Percentiles rank a stretch among this genome's conserved stretches.
Conservation (phyloP, 2,888 invertebrate species). For the Rapana venosa region DNA sequence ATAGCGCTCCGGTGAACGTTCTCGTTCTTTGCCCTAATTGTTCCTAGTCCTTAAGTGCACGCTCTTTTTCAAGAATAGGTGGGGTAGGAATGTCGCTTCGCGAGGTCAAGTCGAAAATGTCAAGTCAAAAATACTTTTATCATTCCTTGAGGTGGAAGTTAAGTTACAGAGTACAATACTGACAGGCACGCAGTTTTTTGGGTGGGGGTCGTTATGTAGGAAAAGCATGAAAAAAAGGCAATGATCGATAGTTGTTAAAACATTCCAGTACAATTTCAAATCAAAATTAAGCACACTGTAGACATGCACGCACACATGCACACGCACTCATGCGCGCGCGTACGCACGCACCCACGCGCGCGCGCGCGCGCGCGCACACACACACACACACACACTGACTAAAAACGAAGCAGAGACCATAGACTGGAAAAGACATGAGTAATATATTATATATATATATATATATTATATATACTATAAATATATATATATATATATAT, state of each 20-base stretch:
- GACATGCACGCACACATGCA: not conserved
- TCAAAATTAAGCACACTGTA: not conserved
- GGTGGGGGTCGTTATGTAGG: too few species aligned
- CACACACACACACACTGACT: not conserved
- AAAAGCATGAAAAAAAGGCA: not conserved
- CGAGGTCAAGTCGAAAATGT: too few species aligned
- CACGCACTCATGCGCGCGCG: not conserved
- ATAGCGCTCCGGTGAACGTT: too few species aligned
- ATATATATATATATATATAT: not conserved
- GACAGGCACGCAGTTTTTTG: not conserved
- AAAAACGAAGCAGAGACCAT: too few species aligned
- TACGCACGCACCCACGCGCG: not conserved
- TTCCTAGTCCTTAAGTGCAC: too few species aligned
- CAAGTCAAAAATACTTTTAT: too few species aligned
- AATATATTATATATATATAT: not conserved
- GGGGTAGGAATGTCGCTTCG: too few species aligned
- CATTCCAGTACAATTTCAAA: not conserved
- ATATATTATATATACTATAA: not conserved
- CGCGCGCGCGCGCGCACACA: not conserved
- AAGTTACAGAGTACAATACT: not conserved
- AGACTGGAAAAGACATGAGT: too few species aligned
- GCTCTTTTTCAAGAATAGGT: too few species aligned
- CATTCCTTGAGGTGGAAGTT: too few species aligned
- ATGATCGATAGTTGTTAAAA: not conserved
- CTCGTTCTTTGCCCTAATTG: too few species aligned